Evolutionary conservation across 2,797 vertebrate species (phyloP).

Genomic region (Prunella strophiata): DNA sequence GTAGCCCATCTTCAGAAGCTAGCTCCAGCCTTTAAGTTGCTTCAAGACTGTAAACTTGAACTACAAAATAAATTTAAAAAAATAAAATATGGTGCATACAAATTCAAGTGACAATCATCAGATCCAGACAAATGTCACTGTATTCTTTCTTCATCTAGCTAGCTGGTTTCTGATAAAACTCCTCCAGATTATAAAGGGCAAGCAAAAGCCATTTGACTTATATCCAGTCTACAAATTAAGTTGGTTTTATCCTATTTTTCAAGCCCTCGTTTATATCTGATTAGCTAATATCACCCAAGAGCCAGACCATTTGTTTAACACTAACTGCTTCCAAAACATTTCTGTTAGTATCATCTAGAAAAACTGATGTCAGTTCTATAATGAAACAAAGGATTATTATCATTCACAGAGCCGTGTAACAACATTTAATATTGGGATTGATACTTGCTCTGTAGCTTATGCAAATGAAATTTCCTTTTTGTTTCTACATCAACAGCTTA

Average conservation of each 20-base stretch:
- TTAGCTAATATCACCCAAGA: constrained; percentile 48
- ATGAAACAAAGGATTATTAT: constrained; percentile 27
- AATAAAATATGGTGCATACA: background rate
- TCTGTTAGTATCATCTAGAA: constrained; percentile 19
- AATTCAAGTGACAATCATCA: background rate
- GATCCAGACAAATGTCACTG: constrained; percentile 6
- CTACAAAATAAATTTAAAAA: background rate
- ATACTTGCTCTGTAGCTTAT: background rate
- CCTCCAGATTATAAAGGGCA: constrained; percentile 28
- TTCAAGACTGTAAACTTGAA: background rate
- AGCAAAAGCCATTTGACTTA: constrained; percentile 18
- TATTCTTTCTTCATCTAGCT: background rate
- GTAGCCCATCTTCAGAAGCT: background rate
- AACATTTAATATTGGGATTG: background rate
- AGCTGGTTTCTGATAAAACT: constrained; percentile 12
- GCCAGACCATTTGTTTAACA: constrained; percentile 28
- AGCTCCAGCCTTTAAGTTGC: background rate
- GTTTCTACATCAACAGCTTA: background rate
- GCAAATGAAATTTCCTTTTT: background rate
- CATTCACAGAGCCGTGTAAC: background rate
- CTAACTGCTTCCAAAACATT: constrained; percentile 18
- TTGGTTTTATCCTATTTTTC: constrained; percentile 39
- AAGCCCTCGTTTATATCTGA: background rate
- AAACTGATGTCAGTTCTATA: constrained; percentile 1
- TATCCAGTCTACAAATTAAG: constrained; percentile 12